A percentile compares a stretch with the other conserved stretches of the same genome.
Conservation (phyloP, 2,797 vertebrate genomes). For the Anabacerthia variegaticeps region DNA sequence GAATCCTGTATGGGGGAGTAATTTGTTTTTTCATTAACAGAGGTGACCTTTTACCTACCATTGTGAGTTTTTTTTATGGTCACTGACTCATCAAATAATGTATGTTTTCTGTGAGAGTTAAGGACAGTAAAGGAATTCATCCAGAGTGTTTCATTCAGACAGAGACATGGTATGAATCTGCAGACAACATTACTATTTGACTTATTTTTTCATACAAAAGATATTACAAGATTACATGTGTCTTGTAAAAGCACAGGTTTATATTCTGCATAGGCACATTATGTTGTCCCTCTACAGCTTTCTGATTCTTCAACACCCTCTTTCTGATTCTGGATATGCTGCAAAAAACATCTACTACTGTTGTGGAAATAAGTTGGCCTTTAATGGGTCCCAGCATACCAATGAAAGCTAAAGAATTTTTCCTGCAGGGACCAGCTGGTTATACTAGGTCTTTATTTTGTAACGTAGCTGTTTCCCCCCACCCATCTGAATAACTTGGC, state of each 20-base stretch:
- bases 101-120: background rate
- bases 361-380: background rate
- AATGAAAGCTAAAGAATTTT: background rate
- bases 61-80: background rate
- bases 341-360: background rate
- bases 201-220: background rate
- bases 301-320: background rate
- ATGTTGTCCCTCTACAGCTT: background rate
- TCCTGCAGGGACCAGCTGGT: background rate
- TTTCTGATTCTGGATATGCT: background rate
- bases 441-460: background rate
- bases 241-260: background rate
- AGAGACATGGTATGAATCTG: background rate
- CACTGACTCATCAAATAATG: background rate
- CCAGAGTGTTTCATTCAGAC: background rate
- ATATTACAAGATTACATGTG: background rate
- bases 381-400: background rate
- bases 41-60: background rate
- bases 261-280: background rate
- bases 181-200: background rate
- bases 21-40: background rate
- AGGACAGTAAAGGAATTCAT: background rate
- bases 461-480: background rate
- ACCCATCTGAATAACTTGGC: background rate
- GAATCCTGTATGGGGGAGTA: background rate